phyloP scores from a whole-genome alignment of 2,113 vertebrate genomes.

The Ceuthmochares aereus region DNA sequence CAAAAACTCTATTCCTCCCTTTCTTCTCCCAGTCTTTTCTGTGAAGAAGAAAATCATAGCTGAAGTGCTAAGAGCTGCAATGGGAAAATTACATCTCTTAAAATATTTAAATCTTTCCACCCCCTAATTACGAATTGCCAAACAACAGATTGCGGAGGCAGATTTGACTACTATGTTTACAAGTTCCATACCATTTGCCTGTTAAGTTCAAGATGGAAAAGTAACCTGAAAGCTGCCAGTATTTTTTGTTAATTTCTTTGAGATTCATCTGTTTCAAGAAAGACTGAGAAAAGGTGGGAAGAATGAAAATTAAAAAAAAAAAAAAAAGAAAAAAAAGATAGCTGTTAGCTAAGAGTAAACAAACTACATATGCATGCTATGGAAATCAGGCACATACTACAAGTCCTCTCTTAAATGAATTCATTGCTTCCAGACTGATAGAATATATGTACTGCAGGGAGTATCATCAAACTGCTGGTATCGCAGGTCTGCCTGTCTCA shows the following conservation, averaged over 20 bases:
- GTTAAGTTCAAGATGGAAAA: slow-evolving; percentile 39
- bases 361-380: slow-evolving; percentile 35
- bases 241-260: slow-evolving; percentile 63
- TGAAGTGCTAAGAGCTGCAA: neutral
- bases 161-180: slow-evolving; percentile 47
- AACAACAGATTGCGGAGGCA: slow-evolving; percentile 60
- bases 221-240: slow-evolving; percentile 45
- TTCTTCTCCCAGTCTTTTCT: neutral
- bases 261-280: slow-evolving; percentile 54
- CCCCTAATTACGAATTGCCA: slow-evolving; percentile 38
- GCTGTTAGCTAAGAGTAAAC: slow-evolving; percentile 29
- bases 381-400: neutral
- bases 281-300: slow-evolving; percentile 29
- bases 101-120: slow-evolving; percentile 22
- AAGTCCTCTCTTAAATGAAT: neutral
- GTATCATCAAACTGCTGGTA: neutral
- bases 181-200: slow-evolving; percentile 39
- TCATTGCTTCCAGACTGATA: neutral
- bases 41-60: neutral
- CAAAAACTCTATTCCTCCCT: neutral
- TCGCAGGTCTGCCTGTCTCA: neutral
- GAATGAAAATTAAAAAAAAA: neutral
- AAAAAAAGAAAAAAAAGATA: neutral
- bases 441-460: neutral
- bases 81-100: neutral